These are phyloP conservation scores for Coilia nasus DNA, from an alignment of 2,797 vertebrate genomes.

Conservation along the genomic window DNA sequence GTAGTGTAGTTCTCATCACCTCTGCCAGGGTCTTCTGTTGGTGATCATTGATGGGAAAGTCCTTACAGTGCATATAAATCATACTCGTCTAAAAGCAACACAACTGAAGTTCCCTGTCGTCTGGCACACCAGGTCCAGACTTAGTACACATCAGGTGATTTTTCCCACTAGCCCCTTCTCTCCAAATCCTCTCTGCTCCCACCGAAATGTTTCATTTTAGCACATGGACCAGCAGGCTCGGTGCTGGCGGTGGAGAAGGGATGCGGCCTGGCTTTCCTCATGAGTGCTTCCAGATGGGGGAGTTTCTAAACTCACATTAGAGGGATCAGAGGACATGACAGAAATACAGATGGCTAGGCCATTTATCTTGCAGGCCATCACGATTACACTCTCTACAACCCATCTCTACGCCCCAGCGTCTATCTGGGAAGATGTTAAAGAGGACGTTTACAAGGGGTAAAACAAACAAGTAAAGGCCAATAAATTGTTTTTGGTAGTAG, in stretches of 20 bases:
- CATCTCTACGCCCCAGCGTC: background rate
- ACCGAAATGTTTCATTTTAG: constrained; percentile 62
- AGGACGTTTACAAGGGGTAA: background rate
- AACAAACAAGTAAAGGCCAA: background rate
- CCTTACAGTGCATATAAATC: background rate
- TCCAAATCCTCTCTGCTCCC: constrained; percentile 54
- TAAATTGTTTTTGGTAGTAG: background rate
- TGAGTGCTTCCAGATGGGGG: constrained; percentile 73
- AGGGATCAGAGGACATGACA: constrained; percentile 57
- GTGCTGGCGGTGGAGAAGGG: constrained; percentile 62
- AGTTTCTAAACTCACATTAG: constrained; percentile 42
- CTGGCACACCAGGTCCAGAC: background rate
- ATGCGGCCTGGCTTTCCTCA: constrained; percentile 59
- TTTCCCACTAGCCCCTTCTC: constrained; percentile 41
- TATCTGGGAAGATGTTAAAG: background rate
- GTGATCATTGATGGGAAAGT: background rate
- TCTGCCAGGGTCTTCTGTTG: background rate
- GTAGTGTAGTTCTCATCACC: background rate
- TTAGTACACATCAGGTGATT: constrained; percentile 50
- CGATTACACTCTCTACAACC: background rate
- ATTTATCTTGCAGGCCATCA: constrained; percentile 47
- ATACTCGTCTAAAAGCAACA: background rate
- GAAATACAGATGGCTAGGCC: constrained; percentile 48
- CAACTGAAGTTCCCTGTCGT: background rate
- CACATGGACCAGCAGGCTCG: constrained; percentile 62